Evolutionary conservation across 1,140 invertebrate genomes (phyloP).

Genomic region (Eupristina koningsbergeri): DNA sequence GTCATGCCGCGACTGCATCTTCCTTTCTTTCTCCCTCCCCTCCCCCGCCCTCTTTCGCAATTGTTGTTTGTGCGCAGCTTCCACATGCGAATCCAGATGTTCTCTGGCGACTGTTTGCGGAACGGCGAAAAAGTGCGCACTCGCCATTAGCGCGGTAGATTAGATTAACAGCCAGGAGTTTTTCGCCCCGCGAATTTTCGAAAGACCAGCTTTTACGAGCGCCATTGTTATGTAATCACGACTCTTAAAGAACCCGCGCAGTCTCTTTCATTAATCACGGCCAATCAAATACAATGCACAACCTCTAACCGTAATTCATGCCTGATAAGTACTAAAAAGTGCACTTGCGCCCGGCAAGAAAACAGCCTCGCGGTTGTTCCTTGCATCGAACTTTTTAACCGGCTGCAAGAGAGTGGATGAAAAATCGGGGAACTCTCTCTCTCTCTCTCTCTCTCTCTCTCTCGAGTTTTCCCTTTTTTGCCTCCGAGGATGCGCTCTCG

Average conservation of each 20-base stretch:
- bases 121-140: not conserved
- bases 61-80: not conserved
- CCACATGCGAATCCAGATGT: not conserved
- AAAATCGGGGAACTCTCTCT: not conserved
- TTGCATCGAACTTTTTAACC: not conserved
- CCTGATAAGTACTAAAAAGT: not conserved
- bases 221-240: conserved; percentile 5
- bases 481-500: not conserved
- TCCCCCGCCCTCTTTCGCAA: not conserved
- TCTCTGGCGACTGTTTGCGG: not conserved
- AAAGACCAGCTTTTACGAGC: not conserved
- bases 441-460: not conserved
- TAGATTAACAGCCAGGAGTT: not conserved
- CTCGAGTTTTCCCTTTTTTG: not conserved
- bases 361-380: not conserved
- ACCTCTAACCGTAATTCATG: not conserved
- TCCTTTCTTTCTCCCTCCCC: conserved; percentile 2
- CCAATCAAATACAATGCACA: not conserved
- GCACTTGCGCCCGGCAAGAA: not conserved
- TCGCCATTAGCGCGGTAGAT: not conserved
- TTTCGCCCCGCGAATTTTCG: not conserved
- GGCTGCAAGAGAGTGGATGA: not conserved
- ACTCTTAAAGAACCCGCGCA: not conserved
- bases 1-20: conserved; percentile 39
- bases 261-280: not conserved